A percentile compares a stretch with the other conserved stretches of the same genome.
phyloP scores from a whole-genome alignment of 2,888 invertebrate species.

The Noctuana brunneofusca region DNA sequence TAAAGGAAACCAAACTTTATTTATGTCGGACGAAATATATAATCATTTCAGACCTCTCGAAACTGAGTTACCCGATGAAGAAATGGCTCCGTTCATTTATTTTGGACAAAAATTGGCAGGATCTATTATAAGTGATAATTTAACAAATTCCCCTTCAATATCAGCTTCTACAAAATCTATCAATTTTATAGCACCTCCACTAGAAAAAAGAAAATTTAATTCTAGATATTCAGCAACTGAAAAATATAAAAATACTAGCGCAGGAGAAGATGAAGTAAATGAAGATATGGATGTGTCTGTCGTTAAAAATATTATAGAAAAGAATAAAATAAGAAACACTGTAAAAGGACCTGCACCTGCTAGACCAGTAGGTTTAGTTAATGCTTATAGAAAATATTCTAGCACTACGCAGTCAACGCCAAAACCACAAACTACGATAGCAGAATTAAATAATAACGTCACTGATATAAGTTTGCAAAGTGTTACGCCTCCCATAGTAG shows the following conservation, averaged over 20 bases:
- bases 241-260: slow-evolving; percentile 74
- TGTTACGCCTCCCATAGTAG: slow-evolving; percentile 50
- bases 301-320: slow-evolving; percentile 79
- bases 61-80: slow-evolving; percentile 84
- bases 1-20: slow-evolving; percentile 78
- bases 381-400: slow-evolving; percentile 73
- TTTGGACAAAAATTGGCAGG: slow-evolving; percentile 86
- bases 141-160: slow-evolving; percentile 71
- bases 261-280: slow-evolving; percentile 81
- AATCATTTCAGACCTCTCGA: slow-evolving; percentile 86
- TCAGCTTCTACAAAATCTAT: slow-evolving; percentile 78
- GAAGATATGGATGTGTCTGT: slow-evolving; percentile 85
- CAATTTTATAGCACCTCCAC: slow-evolving; percentile 68
- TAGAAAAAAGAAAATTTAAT: slow-evolving; percentile 72
- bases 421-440: slow-evolving; percentile 55
- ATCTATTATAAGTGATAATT: slow-evolving; percentile 65
- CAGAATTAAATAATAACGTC: slow-evolving; percentile 53
- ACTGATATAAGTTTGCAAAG: slow-evolving; percentile 60
- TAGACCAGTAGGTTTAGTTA: slow-evolving; percentile 71
- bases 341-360: slow-evolving; percentile 79
- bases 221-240: slow-evolving; percentile 76
- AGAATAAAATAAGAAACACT: slow-evolving; percentile 78
- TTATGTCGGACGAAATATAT: slow-evolving; percentile 84
- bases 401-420: slow-evolving; percentile 59
- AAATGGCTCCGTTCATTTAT: slow-evolving; percentile 87